Percentiles rank a stretch among this genome's conserved stretches.
Conservation (phyloP, 2,113 vertebrate species). For the Excalfactoria chinensis region DNA sequence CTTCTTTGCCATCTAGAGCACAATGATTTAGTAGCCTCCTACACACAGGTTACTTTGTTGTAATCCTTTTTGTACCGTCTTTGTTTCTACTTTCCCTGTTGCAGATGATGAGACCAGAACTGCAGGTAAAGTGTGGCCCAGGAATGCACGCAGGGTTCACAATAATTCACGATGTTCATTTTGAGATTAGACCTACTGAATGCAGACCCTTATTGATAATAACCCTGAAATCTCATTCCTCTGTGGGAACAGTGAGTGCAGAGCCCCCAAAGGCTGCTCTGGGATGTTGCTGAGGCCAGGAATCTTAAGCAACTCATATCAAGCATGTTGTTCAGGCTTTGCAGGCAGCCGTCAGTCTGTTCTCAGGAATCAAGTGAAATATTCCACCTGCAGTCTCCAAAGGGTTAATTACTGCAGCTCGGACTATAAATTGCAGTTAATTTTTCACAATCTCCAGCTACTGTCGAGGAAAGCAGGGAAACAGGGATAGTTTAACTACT, state of each 20-base stretch:
- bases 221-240: background rate
- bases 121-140: background rate
- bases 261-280: background rate
- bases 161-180: background rate
- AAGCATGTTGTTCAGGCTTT: background rate
- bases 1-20: background rate
- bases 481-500: background rate
- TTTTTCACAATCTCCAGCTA: slow-evolving; percentile 56
- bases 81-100: background rate
- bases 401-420: slow-evolving; percentile 52
- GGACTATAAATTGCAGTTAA: slow-evolving; percentile 16
- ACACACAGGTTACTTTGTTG: background rate
- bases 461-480: slow-evolving; percentile 27
- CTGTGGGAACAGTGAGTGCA: fast-evolving
- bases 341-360: background rate
- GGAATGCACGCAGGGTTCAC: fast-evolving
- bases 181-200: background rate
- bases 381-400: background rate
- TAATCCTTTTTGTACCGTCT: background rate
- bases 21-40: background rate
- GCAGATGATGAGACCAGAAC: background rate
- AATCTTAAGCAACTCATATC: background rate
- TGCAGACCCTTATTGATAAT: background rate
- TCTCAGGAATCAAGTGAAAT: background rate
- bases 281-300: background rate